These are phyloP conservation scores for Alces alces DNA, from an alignment of 2,113 vertebrate genomes.

Conservation along the genomic window DNA sequence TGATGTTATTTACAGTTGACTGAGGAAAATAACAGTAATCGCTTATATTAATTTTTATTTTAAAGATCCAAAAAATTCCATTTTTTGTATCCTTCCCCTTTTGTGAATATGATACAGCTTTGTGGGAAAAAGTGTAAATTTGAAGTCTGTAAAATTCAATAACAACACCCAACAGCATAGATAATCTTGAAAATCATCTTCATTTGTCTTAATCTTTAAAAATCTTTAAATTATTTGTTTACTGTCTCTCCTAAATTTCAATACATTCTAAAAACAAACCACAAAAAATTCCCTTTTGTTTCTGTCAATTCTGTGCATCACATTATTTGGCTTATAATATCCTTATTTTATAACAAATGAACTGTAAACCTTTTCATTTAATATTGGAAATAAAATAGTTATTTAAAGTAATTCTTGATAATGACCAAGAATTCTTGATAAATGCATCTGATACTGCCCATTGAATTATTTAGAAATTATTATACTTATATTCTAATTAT, in stretches of 20 bases:
- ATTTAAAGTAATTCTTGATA: slow-evolving; percentile 22
- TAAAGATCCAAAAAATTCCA: background rate
- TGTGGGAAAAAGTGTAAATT: slow-evolving; percentile 11
- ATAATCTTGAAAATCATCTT: slow-evolving; percentile 30
- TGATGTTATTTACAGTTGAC: background rate
- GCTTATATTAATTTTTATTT: slow-evolving; percentile 28
- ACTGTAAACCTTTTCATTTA: background rate
- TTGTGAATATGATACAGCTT: background rate
- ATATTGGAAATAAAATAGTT: slow-evolving; percentile 22
- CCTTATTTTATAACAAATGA: slow-evolving; percentile 17
- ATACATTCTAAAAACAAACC: background rate
- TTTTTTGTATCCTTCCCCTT: background rate
- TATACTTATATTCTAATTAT: background rate
- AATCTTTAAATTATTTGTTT: slow-evolving; percentile 23
- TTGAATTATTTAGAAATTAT: background rate
- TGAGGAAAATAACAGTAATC: background rate
- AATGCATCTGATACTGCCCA: background rate
- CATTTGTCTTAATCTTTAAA: slow-evolving; percentile 27
- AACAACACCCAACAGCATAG: background rate
- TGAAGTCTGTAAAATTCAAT: slow-evolving; percentile 12
- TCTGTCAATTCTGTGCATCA: background rate
- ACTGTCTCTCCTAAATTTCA: background rate
- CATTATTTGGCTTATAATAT: background rate
- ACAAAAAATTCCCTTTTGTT: background rate
- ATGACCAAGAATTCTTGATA: slow-evolving; percentile 21